Conservation (phyloP, 2,888 invertebrate species). For the Keiferia lycopersicella region DNA sequence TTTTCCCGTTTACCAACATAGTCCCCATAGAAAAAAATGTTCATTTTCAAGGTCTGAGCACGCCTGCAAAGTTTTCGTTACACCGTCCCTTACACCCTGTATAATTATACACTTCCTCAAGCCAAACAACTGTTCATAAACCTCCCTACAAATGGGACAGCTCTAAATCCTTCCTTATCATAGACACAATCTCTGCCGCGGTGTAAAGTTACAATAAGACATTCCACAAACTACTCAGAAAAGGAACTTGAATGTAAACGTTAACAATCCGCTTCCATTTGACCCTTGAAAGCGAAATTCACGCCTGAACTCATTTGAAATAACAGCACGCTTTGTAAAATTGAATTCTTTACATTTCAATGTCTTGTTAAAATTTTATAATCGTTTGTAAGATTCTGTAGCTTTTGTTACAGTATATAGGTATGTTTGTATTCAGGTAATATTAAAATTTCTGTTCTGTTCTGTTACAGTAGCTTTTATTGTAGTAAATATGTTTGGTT, state of each 20-base stretch:
- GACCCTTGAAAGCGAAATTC: constrained; percentile 56
- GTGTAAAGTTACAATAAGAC: constrained; percentile 67
- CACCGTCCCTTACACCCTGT: too few relatives aligned
- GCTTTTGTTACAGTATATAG: neutral
- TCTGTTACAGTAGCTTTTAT: too few relatives aligned
- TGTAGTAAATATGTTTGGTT: neutral
- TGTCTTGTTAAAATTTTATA: constrained; percentile 41
- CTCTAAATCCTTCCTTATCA: constrained; percentile 67
- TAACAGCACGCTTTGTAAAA: constrained; percentile 40
- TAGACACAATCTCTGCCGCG: constrained; percentile 57
- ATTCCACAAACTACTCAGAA: constrained; percentile 50
- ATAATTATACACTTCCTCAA: constrained; percentile 42
- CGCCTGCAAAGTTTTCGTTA: too few relatives aligned
- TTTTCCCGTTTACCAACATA: too few relatives aligned
- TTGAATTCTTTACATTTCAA: constrained; percentile 40
- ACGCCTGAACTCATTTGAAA: constrained; percentile 67
- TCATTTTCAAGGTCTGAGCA: too few relatives aligned
- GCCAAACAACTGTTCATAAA: constrained; percentile 50
- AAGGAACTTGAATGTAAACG: constrained; percentile 48
- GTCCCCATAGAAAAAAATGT: too few relatives aligned
- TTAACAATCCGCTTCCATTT: constrained; percentile 42
- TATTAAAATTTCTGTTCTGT: too few relatives aligned
- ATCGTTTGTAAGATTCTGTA: constrained; percentile 28
- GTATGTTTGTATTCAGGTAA: too few relatives aligned
- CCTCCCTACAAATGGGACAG: constrained; percentile 46